These are phyloP conservation scores for Umimayanthus kanabou DNA, from an alignment of 92 coral and sea anemone genomes.

Conservation along the genomic window DNA sequence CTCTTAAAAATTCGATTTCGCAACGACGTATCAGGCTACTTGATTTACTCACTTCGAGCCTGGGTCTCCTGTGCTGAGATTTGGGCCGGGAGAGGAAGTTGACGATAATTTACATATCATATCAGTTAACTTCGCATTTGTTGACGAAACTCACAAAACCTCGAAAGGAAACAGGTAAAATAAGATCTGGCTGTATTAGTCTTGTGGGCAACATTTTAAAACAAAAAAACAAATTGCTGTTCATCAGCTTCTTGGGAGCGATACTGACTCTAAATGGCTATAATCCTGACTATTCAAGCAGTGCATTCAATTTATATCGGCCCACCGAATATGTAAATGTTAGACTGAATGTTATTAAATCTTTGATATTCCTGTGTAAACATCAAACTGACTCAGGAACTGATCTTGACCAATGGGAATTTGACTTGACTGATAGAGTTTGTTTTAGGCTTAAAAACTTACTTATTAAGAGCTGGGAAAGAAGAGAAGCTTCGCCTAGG, in stretches of 20 bases:
- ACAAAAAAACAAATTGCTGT: background rate
- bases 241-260: background rate
- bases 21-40: too few relatives aligned
- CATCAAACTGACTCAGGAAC: background rate
- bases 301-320: background rate
- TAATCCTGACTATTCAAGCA: too few relatives aligned
- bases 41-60: too few relatives aligned
- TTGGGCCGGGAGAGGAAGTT: too few relatives aligned
- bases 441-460: constrained; percentile 24
- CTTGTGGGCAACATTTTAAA: background rate
- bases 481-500: constrained; percentile 12
- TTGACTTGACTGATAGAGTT: constrained; percentile 15
- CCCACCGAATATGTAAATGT: constrained; percentile 1
- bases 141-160: background rate
- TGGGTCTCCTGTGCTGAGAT: too few relatives aligned
- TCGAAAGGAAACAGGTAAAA: too few relatives aligned
- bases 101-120: background rate
- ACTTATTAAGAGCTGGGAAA: constrained; percentile 32
- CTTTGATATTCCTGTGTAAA: constrained; percentile 5
- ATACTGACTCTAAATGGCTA: background rate
- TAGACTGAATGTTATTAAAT: background rate
- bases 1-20: too few relatives aligned
- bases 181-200: too few relatives aligned
- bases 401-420: constrained; percentile 8
- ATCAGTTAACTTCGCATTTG: too few relatives aligned